A percentile compares a stretch with the other conserved stretches of the same genome.
phyloP scores from a whole-genome alignment of 2,113 vertebrate genomes.

The mouse (Mus musculus) region GRCm39 chr11:50694501-50695000 shows the following conservation, averaged over 20 bases:
- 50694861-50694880: conserved; percentile 82
- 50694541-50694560: conserved; percentile 75
- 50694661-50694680: conserved; percentile 82
- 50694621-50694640: conserved; percentile 29
- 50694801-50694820: conserved; percentile 96
- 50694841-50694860: conserved; percentile 90
- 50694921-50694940: conserved; percentile 77
- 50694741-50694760: conserved; percentile 93
- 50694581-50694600: conserved; percentile 76
- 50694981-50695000: not conserved
- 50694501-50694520: conserved; percentile 76
- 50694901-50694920: conserved; percentile 86
- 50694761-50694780: conserved; percentile 88
- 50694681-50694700: conserved; percentile 90
- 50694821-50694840: conserved; percentile 91
- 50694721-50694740: conserved; percentile 85
- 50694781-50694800: conserved; percentile 95
- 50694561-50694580: conserved; percentile 81
- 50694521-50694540: conserved; percentile 66
- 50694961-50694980: conserved; percentile 72
- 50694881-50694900: conserved; percentile 89
- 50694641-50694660: conserved; percentile 70
- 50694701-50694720: conserved; percentile 90
- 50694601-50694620: not conserved
- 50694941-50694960: conserved; percentile 81